Evolutionary conservation across 92 coral and sea anemone genomes (phyloP).

Genomic region (Epizoanthus fatuus): DNA sequence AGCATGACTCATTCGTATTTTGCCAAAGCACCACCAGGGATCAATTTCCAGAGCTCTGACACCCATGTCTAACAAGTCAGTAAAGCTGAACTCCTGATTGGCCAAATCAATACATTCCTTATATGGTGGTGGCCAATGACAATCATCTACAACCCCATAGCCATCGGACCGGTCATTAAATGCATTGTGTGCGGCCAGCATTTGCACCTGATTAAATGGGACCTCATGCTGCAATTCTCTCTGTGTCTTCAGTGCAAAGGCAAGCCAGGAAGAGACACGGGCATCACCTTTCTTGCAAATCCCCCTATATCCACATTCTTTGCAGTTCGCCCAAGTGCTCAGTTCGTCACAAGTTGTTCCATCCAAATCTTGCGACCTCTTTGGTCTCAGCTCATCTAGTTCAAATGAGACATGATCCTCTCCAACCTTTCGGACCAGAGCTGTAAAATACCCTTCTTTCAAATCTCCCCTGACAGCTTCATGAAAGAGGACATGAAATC

Average conservation of each 20-base stretch:
- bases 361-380: background rate
- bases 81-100: conserved; percentile 92
- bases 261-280: conserved; percentile 77
- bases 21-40: conserved; percentile 96
- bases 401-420: conserved; percentile 8
- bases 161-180: conserved; percentile 88
- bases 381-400: conserved; percentile 27
- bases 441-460: conserved; percentile 8
- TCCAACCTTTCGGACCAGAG: background rate
- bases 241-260: conserved; percentile 88
- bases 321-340: conserved; percentile 80
- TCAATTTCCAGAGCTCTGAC: conserved; percentile 85
- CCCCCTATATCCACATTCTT: conserved; percentile 72
- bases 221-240: conserved; percentile 73
- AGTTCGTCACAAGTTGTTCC: conserved; percentile 68
- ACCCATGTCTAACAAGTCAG: conserved; percentile 89
- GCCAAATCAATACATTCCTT: conserved; percentile 81
- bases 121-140: conserved; percentile 94
- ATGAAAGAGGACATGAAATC: conserved; percentile 7
- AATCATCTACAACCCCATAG: conserved; percentile 78
- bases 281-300: conserved; percentile 84
- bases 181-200: conserved; percentile 90
- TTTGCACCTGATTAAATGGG: conserved; percentile 75
- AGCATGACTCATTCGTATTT: conserved; percentile 90
- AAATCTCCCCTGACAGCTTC: conserved; percentile 1